Conservation (phyloP, 2,888 invertebrate genomes). For the Lasioglossum vierecki region DNA sequence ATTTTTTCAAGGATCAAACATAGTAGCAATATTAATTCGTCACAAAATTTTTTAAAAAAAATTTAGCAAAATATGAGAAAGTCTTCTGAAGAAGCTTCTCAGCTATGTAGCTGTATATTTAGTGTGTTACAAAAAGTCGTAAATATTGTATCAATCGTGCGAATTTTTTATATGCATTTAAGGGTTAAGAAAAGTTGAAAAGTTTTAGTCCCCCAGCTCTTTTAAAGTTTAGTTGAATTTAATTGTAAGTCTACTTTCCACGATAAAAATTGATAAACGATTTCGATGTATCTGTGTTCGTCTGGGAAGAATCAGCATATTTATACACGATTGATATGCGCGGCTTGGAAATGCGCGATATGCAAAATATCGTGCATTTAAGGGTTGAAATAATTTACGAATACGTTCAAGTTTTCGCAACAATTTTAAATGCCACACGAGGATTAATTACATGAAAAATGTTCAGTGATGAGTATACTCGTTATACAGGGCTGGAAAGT, state of each 20-base stretch:
- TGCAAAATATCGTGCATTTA: too few species aligned
- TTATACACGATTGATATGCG: too few species aligned
- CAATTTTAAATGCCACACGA: background rate
- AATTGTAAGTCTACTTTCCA: too few species aligned
- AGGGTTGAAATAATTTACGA: background rate
- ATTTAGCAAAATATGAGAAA: background rate
- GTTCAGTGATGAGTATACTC: background rate
- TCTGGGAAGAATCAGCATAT: too few species aligned
- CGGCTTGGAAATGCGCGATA: too few species aligned
- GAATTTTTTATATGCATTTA: background rate
- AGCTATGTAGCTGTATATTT: background rate
- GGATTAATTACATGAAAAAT: background rate
- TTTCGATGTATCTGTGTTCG: too few species aligned
- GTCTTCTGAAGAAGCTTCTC: background rate
- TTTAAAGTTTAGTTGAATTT: too few species aligned
- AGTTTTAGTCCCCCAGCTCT: too few species aligned
- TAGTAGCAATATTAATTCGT: background rate
- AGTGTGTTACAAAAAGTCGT: background rate
- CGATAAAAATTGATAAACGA: too few species aligned
- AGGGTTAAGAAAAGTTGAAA: too few species aligned
- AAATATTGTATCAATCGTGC: background rate
- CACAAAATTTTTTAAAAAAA: background rate
- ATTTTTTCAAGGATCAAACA: too few species aligned
- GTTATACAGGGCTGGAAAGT: background rate
- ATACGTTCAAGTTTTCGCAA: background rate